Evolutionary conservation across 2,113 vertebrate species (phyloP).

Genomic region (Raphicerus campestris): DNA sequence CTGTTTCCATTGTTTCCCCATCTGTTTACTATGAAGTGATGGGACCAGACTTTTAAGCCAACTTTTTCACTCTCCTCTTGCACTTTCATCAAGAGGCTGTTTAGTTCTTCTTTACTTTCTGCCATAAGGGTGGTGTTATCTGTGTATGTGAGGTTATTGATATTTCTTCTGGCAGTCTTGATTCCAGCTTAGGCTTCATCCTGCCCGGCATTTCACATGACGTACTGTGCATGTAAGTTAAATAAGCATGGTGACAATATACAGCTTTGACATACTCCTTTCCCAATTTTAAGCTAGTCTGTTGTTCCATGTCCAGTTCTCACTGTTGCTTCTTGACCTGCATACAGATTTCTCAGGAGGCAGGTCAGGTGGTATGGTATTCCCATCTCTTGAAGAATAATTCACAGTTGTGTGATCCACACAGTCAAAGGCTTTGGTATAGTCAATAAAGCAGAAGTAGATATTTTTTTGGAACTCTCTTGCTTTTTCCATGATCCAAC

Average conservation of each 20-base stretch:
- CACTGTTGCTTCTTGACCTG: not conserved
- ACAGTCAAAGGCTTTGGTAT: not conserved
- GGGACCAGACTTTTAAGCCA: not conserved
- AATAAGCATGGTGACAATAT: not conserved
- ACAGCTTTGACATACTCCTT: not conserved
- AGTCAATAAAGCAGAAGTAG: not conserved
- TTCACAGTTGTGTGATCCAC: not conserved
- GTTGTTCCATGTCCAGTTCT: not conserved
- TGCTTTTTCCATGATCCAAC: not conserved
- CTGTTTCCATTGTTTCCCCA: not conserved
- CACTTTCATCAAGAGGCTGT: not conserved
- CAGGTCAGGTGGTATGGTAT: not conserved
- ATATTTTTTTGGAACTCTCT: not conserved
- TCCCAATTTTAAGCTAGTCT: not conserved
- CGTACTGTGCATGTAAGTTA: not conserved
- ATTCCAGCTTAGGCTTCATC: not conserved
- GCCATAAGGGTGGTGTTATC: not conserved
- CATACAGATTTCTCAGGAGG: not conserved
- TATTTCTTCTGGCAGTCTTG: not conserved
- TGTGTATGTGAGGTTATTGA: not conserved
- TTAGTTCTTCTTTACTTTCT: not conserved
- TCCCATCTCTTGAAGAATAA: not conserved
- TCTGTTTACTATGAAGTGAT: not conserved
- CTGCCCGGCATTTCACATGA: not conserved
- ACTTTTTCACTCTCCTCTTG: not conserved